phyloP scores from a whole-genome alignment of 2,888 invertebrate species.

The Drosophila helvetica region DNA sequence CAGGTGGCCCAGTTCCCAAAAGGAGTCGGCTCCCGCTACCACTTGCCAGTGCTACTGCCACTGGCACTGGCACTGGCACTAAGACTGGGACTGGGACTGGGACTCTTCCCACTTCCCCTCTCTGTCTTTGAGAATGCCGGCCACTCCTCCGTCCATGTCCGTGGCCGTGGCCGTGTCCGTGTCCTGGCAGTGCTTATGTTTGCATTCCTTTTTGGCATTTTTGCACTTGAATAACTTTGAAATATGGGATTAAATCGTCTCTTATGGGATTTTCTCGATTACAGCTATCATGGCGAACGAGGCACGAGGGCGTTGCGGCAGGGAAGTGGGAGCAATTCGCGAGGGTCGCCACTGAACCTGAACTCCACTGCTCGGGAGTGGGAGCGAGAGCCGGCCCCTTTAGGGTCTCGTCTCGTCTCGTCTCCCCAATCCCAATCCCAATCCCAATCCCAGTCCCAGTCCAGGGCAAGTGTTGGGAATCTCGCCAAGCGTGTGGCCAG shows the following conservation, averaged over 20 bases:
- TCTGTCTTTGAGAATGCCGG: slow-evolving; percentile 38
- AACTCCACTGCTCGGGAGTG: slow-evolving; percentile 14
- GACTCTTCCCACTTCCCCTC: neutral
- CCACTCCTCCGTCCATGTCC: slow-evolving; percentile 16
- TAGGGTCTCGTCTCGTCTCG: neutral
- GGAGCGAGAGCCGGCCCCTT: neutral
- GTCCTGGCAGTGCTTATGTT: slow-evolving; percentile 75
- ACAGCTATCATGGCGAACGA: slow-evolving; percentile 74
- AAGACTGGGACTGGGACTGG: neutral
- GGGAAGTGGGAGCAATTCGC: slow-evolving; percentile 12
- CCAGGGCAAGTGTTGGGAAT: slow-evolving; percentile 57
- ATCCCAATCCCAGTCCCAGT: neutral
- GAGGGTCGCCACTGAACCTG: slow-evolving; percentile 49
- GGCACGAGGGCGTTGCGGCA: neutral
- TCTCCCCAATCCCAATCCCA: neutral
- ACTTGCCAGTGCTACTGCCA: neutral
- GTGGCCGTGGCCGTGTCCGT: slow-evolving; percentile 31
- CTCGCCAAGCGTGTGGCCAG: slow-evolving; percentile 54
- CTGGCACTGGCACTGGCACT: neutral
- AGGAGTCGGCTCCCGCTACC: slow-evolving; percentile 9
- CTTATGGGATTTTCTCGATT: slow-evolving; percentile 81
- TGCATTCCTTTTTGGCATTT: slow-evolving; percentile 81
- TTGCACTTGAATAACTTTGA: slow-evolving; percentile 83
- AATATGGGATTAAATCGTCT: slow-evolving; percentile 83
- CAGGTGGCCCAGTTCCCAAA: slow-evolving; percentile 69